Conservation (phyloP, 2,113 vertebrate genomes). For the Stigmatopora nigra region DNA sequence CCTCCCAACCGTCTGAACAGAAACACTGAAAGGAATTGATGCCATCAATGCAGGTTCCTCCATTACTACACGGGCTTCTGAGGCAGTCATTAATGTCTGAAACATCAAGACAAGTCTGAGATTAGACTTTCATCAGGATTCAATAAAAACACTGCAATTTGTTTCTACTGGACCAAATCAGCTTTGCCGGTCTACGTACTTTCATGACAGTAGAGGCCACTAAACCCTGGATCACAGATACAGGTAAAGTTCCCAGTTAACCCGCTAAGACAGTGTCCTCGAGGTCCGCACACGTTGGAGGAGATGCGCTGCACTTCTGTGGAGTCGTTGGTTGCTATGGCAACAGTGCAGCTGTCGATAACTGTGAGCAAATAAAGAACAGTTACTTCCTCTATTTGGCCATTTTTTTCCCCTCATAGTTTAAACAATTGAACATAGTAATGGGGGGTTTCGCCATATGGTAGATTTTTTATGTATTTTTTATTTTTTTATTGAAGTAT, state of each 20-base stretch:
- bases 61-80: slow-evolving; percentile 80
- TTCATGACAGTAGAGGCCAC: slow-evolving; percentile 90
- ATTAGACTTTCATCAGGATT: background rate
- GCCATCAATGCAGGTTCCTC: slow-evolving; percentile 90
- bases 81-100: slow-evolving; percentile 90
- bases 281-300: slow-evolving; percentile 84
- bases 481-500: background rate
- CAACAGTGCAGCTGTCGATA: slow-evolving; percentile 89
- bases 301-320: slow-evolving; percentile 71
- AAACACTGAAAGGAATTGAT: slow-evolving; percentile 87
- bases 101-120: background rate
- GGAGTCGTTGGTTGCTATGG: slow-evolving; percentile 74
- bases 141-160: background rate
- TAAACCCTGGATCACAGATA: slow-evolving; percentile 85
- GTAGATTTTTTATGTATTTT: background rate
- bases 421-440: background rate
- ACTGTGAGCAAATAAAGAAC: slow-evolving; percentile 58
- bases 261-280: slow-evolving; percentile 83
- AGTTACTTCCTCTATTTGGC: slow-evolving; percentile 3
- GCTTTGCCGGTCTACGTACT: slow-evolving; percentile 69
- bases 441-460: background rate
- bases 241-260: slow-evolving; percentile 89
- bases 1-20: slow-evolving; percentile 94
- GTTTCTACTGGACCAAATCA: background rate
- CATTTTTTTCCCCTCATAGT: background rate